Base-by-base conservation (phyloP, 2,797 vertebrate species). In the Sebastes elongatus region DNA sequence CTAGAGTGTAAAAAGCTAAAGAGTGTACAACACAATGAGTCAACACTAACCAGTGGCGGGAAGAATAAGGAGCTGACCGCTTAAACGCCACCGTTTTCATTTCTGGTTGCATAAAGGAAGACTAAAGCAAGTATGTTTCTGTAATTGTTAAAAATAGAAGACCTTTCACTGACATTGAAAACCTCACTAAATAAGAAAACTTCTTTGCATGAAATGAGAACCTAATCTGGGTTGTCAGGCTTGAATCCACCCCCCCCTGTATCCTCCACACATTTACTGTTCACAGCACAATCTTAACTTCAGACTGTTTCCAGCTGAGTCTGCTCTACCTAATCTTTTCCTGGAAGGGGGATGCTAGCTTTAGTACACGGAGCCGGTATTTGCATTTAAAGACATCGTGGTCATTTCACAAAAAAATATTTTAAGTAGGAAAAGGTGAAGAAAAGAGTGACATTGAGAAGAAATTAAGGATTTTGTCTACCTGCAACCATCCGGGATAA, bases 211-310 rank as follows among this genome's bases (percentile, higher is more conserved):
- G 64, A 74, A 80, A 68, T 49, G 59, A 61, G 22, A 73, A 57
- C 16, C 72, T 30, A 77, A 63, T 74, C 57, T 73, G 28, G 14
- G 49, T 52, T 68, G 56, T 82, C 60, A 81, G n/a, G 11, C 61
- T 52, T 55, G 1, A 60, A 27, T 53, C 55, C 14, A 1, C 33
- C 13, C 13, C 11, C 1, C 1, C 2, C 9, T 18, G 23, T 53
- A 67, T 62, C 69, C 70, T 59, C 13, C 8, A 57, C 46, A 65
- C 32, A 10, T 42, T 32, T 20, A 46, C 66, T 16, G 9, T 30
- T 67, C 33, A 67, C 35, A 30, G 62, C 73, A 55, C 55, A 66
- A 46, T 52, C 59, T 64, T 74, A 32, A 61, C 65, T 70, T 66
- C 42, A 79, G 63, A 73, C 46, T 7, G 6, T 52, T 67, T 76